phyloP scores from a whole-genome alignment of 2,113 vertebrate genomes.

The Empidonax traillii region DNA sequence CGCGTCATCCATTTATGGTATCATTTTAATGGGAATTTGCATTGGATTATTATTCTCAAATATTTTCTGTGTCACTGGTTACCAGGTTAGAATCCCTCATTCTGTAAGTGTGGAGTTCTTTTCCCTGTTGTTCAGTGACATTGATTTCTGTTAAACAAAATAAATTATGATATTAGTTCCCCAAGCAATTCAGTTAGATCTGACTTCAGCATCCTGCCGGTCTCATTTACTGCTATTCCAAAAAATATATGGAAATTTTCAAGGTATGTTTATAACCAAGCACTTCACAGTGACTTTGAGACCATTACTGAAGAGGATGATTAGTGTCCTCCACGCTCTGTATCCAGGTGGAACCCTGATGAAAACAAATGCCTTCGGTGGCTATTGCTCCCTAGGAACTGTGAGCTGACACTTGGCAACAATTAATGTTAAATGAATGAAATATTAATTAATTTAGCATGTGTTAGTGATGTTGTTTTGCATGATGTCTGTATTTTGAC shows the following conservation, averaged over 20 bases:
- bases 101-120: background rate
- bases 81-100: background rate
- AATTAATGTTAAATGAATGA: background rate
- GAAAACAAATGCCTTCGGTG: background rate
- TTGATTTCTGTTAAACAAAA: background rate
- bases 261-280: background rate
- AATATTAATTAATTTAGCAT: background rate
- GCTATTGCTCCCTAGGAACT: background rate
- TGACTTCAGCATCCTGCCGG: background rate
- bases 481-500: background rate
- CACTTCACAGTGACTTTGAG: background rate
- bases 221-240: background rate
- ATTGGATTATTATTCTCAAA: background rate
- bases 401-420: background rate
- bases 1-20: background rate
- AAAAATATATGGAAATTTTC: background rate
- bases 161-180: background rate
- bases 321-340: background rate
- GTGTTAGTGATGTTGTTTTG: background rate
- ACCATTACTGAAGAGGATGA: background rate
- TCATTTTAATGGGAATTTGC: background rate
- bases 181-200: background rate
- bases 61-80: background rate
- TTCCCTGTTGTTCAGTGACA: background rate
- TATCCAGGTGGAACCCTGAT: background rate